A percentile compares a stretch with the other conserved stretches of the same genome.
Evolutionary conservation across 2,888 invertebrate species (phyloP).

Genomic region (Hirtodrosophila confusa): DNA sequence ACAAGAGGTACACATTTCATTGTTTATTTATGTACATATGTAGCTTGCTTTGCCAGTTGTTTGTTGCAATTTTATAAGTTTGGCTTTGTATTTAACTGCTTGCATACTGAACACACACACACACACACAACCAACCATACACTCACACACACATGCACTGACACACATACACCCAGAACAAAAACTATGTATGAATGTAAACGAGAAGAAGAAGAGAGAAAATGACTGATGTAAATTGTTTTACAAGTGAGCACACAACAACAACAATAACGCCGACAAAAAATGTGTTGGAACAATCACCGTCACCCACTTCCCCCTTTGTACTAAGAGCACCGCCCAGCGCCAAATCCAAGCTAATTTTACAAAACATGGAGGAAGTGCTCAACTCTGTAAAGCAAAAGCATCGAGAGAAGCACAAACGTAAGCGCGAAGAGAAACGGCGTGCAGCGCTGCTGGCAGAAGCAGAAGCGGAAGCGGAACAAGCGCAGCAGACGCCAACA

Average conservation of each 20-base stretch:
- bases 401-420: slow-evolving; percentile 82
- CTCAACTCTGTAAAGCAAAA: slow-evolving; percentile 83
- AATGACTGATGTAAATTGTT: slow-evolving; percentile 78
- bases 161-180: slow-evolving; percentile 22
- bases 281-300: slow-evolving; percentile 41
- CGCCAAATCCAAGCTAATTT: slow-evolving; percentile 81
- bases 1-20: slow-evolving; percentile 67
- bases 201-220: slow-evolving; percentile 40
- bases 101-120: slow-evolving; percentile 44
- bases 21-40: slow-evolving; percentile 63
- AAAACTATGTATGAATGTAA: slow-evolving; percentile 51
- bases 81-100: slow-evolving; percentile 66
- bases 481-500: slow-evolving; percentile 14
- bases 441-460: slow-evolving; percentile 71
- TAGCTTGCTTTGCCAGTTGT: slow-evolving; percentile 53
- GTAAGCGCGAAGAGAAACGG: slow-evolving; percentile 81
- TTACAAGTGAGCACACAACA: slow-evolving; percentile 68
- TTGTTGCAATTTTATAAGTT: slow-evolving; percentile 69
- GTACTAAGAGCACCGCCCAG: slow-evolving; percentile 78
- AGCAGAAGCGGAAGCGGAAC: slow-evolving; percentile 29
- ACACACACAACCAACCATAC: slow-evolving; percentile 28
- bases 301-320: slow-evolving; percentile 69
- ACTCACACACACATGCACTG: slow-evolving; percentile 32
- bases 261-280: slow-evolving; percentile 47
- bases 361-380: slow-evolving; percentile 84